These are phyloP conservation scores for Drosophila murphyi DNA, from an alignment of 1,140 invertebrate species.

Conservation along the genomic window DNA sequence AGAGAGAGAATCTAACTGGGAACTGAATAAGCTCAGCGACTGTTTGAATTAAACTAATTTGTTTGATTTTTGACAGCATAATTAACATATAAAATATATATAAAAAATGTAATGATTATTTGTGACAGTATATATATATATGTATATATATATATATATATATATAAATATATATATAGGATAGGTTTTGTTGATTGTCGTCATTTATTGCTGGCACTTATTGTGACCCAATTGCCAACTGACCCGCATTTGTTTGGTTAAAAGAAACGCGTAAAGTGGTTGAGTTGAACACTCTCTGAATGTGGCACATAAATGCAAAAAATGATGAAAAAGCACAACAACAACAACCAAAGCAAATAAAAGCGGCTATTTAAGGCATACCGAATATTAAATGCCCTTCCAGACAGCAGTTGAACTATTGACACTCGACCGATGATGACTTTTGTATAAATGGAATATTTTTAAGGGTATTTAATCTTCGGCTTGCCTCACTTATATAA, in stretches of 20 bases:
- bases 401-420: no score
- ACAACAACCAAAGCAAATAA: no score
- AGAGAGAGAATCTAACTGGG: background rate
- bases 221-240: slow-evolving; percentile 69
- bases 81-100: slow-evolving; percentile 53
- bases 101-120: slow-evolving; percentile 9
- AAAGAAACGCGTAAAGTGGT: slow-evolving; percentile 49
- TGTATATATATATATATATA: no score
- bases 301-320: slow-evolving; percentile 10
- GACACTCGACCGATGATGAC: no score
- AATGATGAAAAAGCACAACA: background rate
- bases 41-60: background rate
- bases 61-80: slow-evolving; percentile 20
- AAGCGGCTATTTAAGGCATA: no score
- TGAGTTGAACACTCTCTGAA: background rate
- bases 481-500: no score
- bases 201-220: slow-evolving; percentile 8
- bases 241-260: slow-evolving; percentile 60
- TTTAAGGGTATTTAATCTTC: no score
- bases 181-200: slow-evolving; percentile 52
- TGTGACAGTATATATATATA: slow-evolving; percentile 37
- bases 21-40: background rate
- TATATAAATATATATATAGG: no score
- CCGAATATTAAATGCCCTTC: no score
- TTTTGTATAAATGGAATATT: no score